Base-by-base conservation (phyloP, 1,140 invertebrate genomes). In the Drosophila tristis region DNA sequence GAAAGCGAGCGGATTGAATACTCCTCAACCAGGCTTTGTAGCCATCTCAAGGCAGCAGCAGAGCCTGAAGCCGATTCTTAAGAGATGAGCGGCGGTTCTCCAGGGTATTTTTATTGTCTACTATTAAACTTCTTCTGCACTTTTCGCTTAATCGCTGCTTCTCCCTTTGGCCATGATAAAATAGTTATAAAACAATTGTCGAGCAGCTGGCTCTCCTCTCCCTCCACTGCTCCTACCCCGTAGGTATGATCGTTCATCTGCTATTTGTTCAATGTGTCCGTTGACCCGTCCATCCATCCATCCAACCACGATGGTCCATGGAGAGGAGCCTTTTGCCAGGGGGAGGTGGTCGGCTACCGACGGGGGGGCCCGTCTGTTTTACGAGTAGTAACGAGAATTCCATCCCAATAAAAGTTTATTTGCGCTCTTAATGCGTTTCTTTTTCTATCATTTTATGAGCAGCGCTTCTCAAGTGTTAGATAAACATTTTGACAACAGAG, bases 101-200 rank as follows among this genome's bases (percentile, higher is more conserved):
- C 2, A 35, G 31, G 31, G 31, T 35, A 35, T 35, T 35, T 35
- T 35, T 9, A 11, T 35, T 1, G 2, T 20, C 20, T 20, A 20
- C 31, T 53, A 20, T 2, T 20, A 5, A 0, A 39, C 35, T 39
- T 39, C 1, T 9, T 16, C 4, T 11, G 9, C 5, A 11, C 2
- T 0, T 5, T 15, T 3, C 23, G 8, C 29, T 49, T 7, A 16
- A 20, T 45, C 29, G 39, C 44, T 16, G 42, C 45, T 49, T 44
- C 55, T 53, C 44, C 7, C 45, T 50, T 67, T 57, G 53, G 29
- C 23, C 61, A 75, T 67, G 75, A 77, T 70, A 58, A 53, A 77
- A 86, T 85, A 82, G 82, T 87, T 86, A 89, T 89, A 82, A 89
- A 79, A 82, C 82, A 87, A 86, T 86, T 89, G 82, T 78, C 63